A percentile compares a stretch with the other conserved stretches of the same genome.
Evolutionary conservation across 2,113 vertebrate species (phyloP).

Genomic region (Strigops habroptila): DNA sequence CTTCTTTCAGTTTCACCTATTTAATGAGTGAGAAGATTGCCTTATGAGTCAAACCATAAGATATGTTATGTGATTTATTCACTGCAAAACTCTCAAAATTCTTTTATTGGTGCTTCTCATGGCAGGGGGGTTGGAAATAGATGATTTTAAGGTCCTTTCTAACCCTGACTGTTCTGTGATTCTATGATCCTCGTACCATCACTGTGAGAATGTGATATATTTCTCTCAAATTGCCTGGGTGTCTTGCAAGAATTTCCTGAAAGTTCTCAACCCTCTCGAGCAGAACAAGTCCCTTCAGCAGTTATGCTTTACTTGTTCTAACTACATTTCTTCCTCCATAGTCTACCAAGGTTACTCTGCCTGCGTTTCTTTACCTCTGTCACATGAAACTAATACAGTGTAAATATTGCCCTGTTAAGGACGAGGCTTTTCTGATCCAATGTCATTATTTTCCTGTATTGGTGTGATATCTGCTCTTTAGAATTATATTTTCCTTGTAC

Average conservation of each 20-base stretch:
- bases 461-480: not conserved
- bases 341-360: not conserved
- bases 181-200: not conserved
- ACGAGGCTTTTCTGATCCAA: not conserved
- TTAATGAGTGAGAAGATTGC: not conserved
- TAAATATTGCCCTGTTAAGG: not conserved
- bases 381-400: not conserved
- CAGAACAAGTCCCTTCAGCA: not conserved
- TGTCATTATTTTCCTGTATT: not conserved
- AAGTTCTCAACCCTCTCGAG: not conserved
- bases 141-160: not conserved
- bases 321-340: not conserved
- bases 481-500: not conserved
- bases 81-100: not conserved
- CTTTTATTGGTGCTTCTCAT: not conserved
- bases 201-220: not conserved
- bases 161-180: not conserved
- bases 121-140: not conserved
- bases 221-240: not conserved
- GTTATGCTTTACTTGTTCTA: not conserved
- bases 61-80: not conserved
- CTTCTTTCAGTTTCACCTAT: not conserved
- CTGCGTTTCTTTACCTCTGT: not conserved
- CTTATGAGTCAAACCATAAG: not conserved
- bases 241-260: not conserved